Conservation (phyloP, 2,113 vertebrate genomes). For the Lophius piscatorius region DNA sequence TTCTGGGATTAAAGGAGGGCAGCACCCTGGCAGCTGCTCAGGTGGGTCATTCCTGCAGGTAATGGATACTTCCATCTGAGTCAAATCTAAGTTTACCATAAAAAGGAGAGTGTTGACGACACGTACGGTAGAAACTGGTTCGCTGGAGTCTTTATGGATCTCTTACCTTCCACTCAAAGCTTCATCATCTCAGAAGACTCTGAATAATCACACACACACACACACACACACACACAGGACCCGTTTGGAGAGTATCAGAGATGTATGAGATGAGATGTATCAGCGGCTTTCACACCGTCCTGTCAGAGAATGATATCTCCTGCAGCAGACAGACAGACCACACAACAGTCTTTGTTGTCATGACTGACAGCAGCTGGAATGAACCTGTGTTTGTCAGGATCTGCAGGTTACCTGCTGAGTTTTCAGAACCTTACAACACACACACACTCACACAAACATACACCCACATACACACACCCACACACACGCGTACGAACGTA, state of each 20-base stretch:
- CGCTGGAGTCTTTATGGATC: conserved; percentile 63
- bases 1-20: no score
- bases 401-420: conserved; percentile 49
- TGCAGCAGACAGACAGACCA: conserved; percentile 37
- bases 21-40: no score
- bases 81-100: no score
- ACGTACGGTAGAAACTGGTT: conserved; percentile 11
- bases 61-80: no score
- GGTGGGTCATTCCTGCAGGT: no score
- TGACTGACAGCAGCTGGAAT: no score
- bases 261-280: conserved; percentile 27
- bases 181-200: conserved; percentile 59
- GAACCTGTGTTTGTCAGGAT: no score
- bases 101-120: no score
- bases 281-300: conserved; percentile 50
- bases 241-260: conserved; percentile 19
- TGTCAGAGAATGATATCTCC: conserved; percentile 39
- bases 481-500: neutral
- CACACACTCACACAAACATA: neutral
- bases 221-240: conserved; percentile 1
- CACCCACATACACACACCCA: neutral
- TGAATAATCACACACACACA: conserved; percentile 15
- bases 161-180: conserved; percentile 58
- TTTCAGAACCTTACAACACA: conserved; percentile 1
- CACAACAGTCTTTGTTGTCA: conserved; percentile 47